phyloP scores from a whole-genome alignment of 1,140 invertebrate genomes.

The Rhopalosiphum padi region DNA sequence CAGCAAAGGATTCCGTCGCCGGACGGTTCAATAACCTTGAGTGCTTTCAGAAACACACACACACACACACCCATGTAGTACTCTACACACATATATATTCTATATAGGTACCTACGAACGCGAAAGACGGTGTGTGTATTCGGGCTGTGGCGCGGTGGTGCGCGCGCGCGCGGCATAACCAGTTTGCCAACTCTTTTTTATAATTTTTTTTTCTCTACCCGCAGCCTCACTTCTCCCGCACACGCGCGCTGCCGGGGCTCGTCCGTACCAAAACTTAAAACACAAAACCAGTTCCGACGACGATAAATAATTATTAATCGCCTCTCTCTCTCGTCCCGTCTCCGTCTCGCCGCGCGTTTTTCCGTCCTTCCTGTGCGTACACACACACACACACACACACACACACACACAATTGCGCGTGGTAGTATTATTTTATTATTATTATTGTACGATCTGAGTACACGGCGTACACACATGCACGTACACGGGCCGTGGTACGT shows the following conservation, averaged over 20 bases:
- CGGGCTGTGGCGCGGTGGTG: background rate
- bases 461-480: background rate
- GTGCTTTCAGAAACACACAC: constrained; percentile 12
- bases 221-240: constrained; percentile 31
- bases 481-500: background rate
- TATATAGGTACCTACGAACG: background rate
- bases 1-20: constrained; percentile 49
- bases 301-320: constrained; percentile 61
- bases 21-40: constrained; percentile 55
- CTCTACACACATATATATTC: background rate
- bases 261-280: constrained; percentile 54
- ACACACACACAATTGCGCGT: background rate
- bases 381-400: constrained; percentile 13
- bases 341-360: background rate
- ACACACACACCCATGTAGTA: background rate
- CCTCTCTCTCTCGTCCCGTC: constrained; percentile 59
- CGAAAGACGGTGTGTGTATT: constrained; percentile 21
- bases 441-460: background rate
- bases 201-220: background rate
- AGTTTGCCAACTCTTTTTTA: constrained; percentile 56
- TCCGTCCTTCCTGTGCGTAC: background rate
- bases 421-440: constrained; percentile 24
- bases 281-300: constrained; percentile 59
- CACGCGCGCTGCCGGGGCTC: background rate
- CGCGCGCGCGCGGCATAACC: constrained; percentile 43